Evolutionary conservation across 2,113 vertebrate genomes (phyloP).

Genomic region (Propithecus coquereli): DNA sequence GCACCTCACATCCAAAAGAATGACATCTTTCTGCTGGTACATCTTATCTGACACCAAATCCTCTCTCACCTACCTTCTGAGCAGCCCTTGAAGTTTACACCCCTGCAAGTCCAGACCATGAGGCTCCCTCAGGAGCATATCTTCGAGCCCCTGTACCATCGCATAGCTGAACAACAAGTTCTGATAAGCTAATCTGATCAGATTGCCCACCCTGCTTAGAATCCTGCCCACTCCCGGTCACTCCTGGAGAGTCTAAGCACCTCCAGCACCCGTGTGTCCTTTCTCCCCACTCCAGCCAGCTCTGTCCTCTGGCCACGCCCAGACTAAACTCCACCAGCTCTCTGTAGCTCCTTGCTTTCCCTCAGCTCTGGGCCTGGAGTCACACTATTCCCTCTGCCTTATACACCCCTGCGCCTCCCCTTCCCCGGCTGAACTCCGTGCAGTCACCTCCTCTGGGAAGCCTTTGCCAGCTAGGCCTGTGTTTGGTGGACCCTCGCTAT

Average conservation of each 20-base stretch:
- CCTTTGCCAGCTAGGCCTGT: not conserved
- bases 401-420: too few relatives aligned
- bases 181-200: not conserved
- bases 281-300: not conserved
- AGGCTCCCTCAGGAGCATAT: accelerated
- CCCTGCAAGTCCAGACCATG: not conserved
- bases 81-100: not conserved
- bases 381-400: not conserved
- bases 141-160: not conserved
- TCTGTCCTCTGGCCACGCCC: not conserved
- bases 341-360: not conserved
- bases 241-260: not conserved
- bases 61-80: not conserved
- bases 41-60: not conserved
- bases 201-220: not conserved
- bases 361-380: not conserved
- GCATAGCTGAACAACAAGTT: not conserved
- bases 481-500: not conserved
- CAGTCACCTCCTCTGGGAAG: not conserved
- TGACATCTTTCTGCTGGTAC: not conserved
- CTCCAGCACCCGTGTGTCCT: too few relatives aligned
- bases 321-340: not conserved
- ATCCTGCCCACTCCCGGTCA: accelerated
- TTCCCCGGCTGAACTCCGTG: not conserved
- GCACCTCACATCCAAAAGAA: not conserved